Conservation (phyloP, 92 coral and sea anemone genomes). For the Anthopleura xanthogrammica region DNA sequence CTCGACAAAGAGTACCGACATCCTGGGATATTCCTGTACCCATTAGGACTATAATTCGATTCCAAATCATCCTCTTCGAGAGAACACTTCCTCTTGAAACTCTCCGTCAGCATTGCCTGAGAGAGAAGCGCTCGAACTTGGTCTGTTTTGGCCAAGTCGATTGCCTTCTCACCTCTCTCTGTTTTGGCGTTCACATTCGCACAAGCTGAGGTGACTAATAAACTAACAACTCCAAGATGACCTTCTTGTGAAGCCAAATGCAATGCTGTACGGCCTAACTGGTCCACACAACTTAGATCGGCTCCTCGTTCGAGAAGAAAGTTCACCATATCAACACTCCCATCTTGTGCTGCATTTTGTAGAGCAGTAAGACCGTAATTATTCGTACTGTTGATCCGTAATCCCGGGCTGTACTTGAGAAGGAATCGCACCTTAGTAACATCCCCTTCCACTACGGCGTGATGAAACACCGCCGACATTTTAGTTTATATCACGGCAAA, state of each 20-base stretch:
- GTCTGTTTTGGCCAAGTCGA: constrained; percentile 76
- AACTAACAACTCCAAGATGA: constrained; percentile 72
- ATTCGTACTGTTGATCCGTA: constrained; percentile 80
- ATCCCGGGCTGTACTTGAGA: constrained; percentile 83
- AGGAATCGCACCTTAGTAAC: constrained; percentile 91
- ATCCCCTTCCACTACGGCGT: constrained; percentile 93
- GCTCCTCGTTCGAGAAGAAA: constrained; percentile 93
- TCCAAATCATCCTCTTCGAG: constrained; percentile 59
- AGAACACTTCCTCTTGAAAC: constrained; percentile 67
- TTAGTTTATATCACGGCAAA: not conserved
- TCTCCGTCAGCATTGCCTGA: constrained; percentile 81
- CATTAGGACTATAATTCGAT: constrained; percentile 24
- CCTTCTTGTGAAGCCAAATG: constrained; percentile 89
- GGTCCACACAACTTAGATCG: constrained; percentile 70
- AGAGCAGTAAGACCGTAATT: constrained; percentile 58
- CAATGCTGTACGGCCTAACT: constrained; percentile 79
- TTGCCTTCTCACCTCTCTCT: constrained; percentile 66
- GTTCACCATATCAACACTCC: constrained; percentile 76
- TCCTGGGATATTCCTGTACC: constrained; percentile 77
- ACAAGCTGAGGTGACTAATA: constrained; percentile 87
- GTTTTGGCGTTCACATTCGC: constrained; percentile 88
- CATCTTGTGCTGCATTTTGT: constrained; percentile 86
- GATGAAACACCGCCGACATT: constrained; percentile 87
- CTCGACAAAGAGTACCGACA: constrained; percentile 88
- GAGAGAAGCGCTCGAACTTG: constrained; percentile 76